Percentiles rank a stretch among this genome's conserved stretches.
Conservation (phyloP, 2,797 vertebrate genomes). For the Parauchenoglanis punctatus region DNA sequence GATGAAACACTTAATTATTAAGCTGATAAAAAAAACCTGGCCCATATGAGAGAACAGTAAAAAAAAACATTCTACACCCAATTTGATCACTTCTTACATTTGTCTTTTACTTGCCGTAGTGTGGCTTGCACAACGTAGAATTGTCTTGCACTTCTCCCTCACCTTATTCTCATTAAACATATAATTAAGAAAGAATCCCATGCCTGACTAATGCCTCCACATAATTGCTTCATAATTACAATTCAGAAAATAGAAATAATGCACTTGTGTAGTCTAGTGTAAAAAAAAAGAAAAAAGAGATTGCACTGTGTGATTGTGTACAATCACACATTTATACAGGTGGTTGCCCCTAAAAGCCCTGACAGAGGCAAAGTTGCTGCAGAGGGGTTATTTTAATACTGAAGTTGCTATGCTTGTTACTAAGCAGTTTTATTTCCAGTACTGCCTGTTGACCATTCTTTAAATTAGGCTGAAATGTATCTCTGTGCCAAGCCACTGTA, state of each 20-base stretch:
- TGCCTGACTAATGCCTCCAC: constrained; percentile 21
- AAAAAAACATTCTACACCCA: neutral
- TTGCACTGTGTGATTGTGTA: neutral
- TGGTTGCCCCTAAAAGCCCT: constrained; percentile 13
- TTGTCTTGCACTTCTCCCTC: neutral
- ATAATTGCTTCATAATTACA: constrained; percentile 45
- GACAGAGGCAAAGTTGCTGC: constrained; percentile 21
- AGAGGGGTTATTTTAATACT: constrained; percentile 55
- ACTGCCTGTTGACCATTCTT: neutral
- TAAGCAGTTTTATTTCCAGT: constrained; percentile 37
- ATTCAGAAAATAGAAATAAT: constrained; percentile 46
- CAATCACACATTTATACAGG: neutral
- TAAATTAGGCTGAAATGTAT: neutral
- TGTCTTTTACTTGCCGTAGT: neutral
- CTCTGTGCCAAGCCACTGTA: neutral
- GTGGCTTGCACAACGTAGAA: neutral
- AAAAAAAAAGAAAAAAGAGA: neutral
- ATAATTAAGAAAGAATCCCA: constrained; percentile 46
- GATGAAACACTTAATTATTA: neutral
- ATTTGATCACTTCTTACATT: neutral
- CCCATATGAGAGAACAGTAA: neutral
- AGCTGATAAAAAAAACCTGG: neutral
- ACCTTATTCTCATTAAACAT: constrained; percentile 27
- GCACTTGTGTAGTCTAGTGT: neutral
- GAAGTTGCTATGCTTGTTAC: constrained; percentile 58